Evolutionary conservation across 1,140 invertebrate genomes (phyloP), one percentile per base, ranked within the genome.

Genomic region (Drosophila bipectinata): DNA sequence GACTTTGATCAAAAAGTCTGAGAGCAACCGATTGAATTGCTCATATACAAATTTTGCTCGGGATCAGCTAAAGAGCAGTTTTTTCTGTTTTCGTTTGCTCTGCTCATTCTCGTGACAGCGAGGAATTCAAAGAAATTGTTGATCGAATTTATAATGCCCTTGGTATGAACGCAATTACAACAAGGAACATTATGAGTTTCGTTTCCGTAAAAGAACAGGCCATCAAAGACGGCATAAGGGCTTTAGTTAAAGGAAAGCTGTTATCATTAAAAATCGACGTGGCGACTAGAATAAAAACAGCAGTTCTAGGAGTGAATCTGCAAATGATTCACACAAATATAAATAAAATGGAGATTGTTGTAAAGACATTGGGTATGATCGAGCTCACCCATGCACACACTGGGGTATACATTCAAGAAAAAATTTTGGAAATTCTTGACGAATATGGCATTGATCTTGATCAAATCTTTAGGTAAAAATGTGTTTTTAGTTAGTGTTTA

Each of bases 121-220:
- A 21, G 21, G 21, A 3, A 21, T 21, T 21, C 21, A 21, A 21
- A 21, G 21, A 21, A 3, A 21, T 3, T 51, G 30, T n/a, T 24
- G 52, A 15, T 51, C n/a, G 14, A 48, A 39, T 56, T 30, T 48
- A 21, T 24, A 47, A 55, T 39, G 44, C 69, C n/a, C 49, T 73
- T 26, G 51, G 45, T 3, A 73, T 61, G 53, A 57, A 28, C 45
- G 26, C 56, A 37, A 3, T 55, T 9, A 72, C 69, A 4, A 66
- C 55, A 2, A 4, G 53, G 15, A 62, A 71, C n/a, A 71, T 71
- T 26, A 71, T 71, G 39, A 71, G 32, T 32, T 62, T 62, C 34
- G 37, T 71, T 37, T 52, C 52, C n/a, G 48, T 32, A 4, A 54
- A 53, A 58, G 68, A 64, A 30, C 54, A 67, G 48, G 4, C 12